These are phyloP conservation scores for Sesamia nonagrioides DNA, from an alignment of 1,140 invertebrate genomes.

Conservation along the genomic window DNA sequence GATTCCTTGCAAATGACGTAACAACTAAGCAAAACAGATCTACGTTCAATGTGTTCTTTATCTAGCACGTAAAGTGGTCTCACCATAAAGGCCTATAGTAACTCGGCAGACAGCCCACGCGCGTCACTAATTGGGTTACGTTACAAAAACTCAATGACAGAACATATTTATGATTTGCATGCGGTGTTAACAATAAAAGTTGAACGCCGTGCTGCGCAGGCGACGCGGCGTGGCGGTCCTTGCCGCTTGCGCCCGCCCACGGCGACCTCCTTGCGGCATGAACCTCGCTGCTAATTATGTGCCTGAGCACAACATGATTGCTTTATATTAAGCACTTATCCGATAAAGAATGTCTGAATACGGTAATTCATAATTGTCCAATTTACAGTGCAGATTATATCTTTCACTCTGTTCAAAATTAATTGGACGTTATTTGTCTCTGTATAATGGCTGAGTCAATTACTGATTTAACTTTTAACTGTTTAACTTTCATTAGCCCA, in stretches of 20 bases:
- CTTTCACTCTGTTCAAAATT: conserved; percentile 14
- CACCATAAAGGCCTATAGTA: conserved; percentile 41
- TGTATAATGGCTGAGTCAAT: neutral
- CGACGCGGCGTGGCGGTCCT: conserved; percentile 54
- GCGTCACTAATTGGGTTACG: conserved; percentile 64
- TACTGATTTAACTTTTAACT: neutral
- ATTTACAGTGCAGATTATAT: conserved; percentile 24
- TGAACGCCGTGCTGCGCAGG: conserved; percentile 49
- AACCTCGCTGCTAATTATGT: conserved; percentile 36
- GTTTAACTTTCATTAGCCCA: conserved; percentile 7
- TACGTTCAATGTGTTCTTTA: conserved; percentile 27
- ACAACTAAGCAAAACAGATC: conserved; percentile 12
- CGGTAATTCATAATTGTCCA: conserved; percentile 27
- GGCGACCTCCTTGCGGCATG: conserved; percentile 33
- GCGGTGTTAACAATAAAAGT: conserved; percentile 63
- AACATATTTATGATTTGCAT: conserved; percentile 69
- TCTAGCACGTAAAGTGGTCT: conserved; percentile 37
- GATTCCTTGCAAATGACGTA: conserved; percentile 9
- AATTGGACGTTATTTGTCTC: conserved; percentile 19
- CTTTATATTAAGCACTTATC: conserved; percentile 41
- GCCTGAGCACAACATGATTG: conserved; percentile 35
- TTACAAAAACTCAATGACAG: conserved; percentile 72
- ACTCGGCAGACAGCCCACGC: conserved; percentile 59
- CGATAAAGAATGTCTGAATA: conserved; percentile 13
- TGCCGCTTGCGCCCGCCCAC: conserved; percentile 53